These are phyloP conservation scores for Epizoanthus illoricatus DNA, from an alignment of 92 coral and sea anemone species.

Conservation along the genomic window DNA sequence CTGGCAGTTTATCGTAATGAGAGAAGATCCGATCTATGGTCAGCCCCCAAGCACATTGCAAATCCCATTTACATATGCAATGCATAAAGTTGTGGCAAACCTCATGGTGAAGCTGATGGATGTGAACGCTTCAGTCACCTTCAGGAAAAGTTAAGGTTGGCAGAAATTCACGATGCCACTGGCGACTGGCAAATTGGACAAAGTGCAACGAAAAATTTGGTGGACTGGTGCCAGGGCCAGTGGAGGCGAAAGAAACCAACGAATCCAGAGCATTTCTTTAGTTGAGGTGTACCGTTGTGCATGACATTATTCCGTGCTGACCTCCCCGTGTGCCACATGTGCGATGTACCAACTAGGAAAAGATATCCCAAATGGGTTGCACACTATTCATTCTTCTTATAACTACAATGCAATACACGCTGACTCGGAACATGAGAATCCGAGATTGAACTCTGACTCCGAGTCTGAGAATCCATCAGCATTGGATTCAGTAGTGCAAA, in stretches of 20 bases:
- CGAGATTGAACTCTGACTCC: not conserved
- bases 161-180: conserved; percentile 16
- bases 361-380: conserved; percentile 36
- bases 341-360: conserved; percentile 46
- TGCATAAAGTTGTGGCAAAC: conserved; percentile 60
- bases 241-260: conserved; percentile 45
- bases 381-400: conserved; percentile 20
- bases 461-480: not conserved
- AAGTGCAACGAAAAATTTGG: conserved; percentile 18
- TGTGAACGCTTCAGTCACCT: conserved; percentile 26
- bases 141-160: not conserved
- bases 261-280: not conserved
- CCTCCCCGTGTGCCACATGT: conserved; percentile 51
- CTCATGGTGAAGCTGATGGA: conserved; percentile 40
- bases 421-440: not conserved
- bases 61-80: conserved; percentile 3
- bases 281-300: not conserved
- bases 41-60: not conserved
- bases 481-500: no score
- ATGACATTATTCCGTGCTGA: conserved; percentile 32
- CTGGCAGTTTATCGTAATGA: conserved; percentile 31
- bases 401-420: conserved; percentile 24
- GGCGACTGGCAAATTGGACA: conserved; percentile 36
- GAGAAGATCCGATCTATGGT: not conserved
- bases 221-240: conserved; percentile 63